Conservation (phyloP, 2,888 invertebrate genomes). For the Esperia sulphurella region DNA sequence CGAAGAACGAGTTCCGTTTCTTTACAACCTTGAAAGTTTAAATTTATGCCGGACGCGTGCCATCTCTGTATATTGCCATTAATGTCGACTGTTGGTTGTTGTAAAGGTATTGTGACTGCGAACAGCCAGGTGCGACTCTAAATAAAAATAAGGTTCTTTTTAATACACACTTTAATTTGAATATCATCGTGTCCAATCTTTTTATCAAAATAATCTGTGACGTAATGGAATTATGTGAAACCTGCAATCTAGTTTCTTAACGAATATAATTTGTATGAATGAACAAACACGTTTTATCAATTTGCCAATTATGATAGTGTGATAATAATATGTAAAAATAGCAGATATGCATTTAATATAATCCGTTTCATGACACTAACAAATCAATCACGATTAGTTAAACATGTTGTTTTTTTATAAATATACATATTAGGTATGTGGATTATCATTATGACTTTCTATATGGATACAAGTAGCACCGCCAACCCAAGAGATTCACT, state of each 20-base stretch:
- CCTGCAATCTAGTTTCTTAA: slow-evolving; percentile 26
- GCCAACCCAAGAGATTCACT: too few species aligned
- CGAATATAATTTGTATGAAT: slow-evolving; percentile 16
- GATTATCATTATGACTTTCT: too few species aligned
- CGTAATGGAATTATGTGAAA: slow-evolving; percentile 32
- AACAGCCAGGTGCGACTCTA: background rate
- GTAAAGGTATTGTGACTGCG: background rate
- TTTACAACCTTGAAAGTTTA: slow-evolving; percentile 32
- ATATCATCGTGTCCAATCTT: background rate
- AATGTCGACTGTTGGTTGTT: slow-evolving; percentile 18
- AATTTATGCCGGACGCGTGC: slow-evolving; percentile 53
- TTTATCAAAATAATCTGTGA: slow-evolving; percentile 17
- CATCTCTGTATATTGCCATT: slow-evolving; percentile 20
- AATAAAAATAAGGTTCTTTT: background rate
- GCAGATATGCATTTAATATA: background rate
- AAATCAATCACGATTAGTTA: background rate
- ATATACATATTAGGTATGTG: too few species aligned
- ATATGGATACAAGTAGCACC: too few species aligned
- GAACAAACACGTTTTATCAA: slow-evolving; percentile 33
- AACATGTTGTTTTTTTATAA: background rate
- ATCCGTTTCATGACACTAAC: background rate
- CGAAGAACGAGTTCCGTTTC: slow-evolving; percentile 18
- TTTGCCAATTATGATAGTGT: slow-evolving; percentile 24
- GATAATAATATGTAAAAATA: background rate
- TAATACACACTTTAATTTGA: background rate